Percentiles rank a stretch among this genome's conserved stretches.
Evolutionary conservation across 2,113 vertebrate genomes (phyloP).

Genomic region (Brachyistius frenatus): DNA sequence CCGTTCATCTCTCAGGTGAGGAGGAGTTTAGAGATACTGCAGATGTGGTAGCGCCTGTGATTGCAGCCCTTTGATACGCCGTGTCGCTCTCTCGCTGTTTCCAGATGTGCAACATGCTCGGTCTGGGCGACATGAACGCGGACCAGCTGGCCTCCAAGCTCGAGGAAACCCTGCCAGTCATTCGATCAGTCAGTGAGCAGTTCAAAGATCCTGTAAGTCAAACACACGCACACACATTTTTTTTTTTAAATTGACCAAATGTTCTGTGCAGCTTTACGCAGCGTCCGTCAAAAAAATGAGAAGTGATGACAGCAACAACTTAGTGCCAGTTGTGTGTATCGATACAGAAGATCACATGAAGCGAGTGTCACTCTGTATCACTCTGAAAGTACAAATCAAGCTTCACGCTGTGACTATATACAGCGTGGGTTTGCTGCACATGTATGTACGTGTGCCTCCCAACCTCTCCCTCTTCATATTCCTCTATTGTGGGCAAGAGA

Average conservation of each 20-base stretch:
- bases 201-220: conserved; percentile 93
- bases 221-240: too few species aligned
- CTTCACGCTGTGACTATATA: conserved; percentile 1
- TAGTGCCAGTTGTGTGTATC: too few species aligned
- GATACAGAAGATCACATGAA: not conserved
- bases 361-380: not conserved
- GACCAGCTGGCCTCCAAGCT: conserved; percentile 95
- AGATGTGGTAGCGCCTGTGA: too few species aligned
- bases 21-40: too few species aligned
- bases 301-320: too few species aligned
- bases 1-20: conserved; percentile 96
- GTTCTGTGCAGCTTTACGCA: too few species aligned
- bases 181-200: conserved; percentile 95
- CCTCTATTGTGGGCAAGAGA: too few species aligned
- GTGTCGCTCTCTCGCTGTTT: not conserved
- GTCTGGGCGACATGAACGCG: conserved; percentile 95
- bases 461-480: not conserved
- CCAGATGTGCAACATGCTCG: conserved; percentile 98
- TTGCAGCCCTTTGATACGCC: not conserved
- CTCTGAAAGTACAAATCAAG: not conserved
- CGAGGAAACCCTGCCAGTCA: conserved; percentile 94
- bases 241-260: too few species aligned
- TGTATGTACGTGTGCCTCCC: not conserved
- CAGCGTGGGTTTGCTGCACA: not conserved
- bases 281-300: too few species aligned